These are phyloP conservation scores for Trichacis sp. DNA, from an alignment of 2,888 invertebrate genomes.

Conservation along the genomic window DNA sequence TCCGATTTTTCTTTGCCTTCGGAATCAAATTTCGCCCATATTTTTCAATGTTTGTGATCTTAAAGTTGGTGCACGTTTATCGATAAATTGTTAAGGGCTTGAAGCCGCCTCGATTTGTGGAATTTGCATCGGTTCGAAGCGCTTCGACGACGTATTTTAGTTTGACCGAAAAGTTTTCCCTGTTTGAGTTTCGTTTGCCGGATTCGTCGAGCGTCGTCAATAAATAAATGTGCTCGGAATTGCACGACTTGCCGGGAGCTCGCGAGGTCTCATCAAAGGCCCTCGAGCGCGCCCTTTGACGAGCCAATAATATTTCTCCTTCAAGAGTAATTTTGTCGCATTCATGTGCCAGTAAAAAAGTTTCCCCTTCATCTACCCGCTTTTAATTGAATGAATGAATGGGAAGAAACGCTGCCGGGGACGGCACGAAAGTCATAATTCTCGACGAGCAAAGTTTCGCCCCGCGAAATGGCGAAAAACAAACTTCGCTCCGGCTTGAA, in stretches of 20 bases:
- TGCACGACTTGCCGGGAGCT: too few relatives aligned
- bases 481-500: too few relatives aligned
- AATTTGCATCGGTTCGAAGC: conserved; percentile 1
- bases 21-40: too few relatives aligned
- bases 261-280: background rate
- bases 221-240: background rate
- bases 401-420: background rate
- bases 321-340: background rate
- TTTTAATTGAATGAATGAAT: background rate
- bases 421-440: background rate
- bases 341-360: background rate
- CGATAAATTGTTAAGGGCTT: background rate
- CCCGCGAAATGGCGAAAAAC: too few relatives aligned
- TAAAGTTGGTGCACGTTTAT: background rate
- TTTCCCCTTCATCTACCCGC: background rate
- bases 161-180: background rate
- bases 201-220: background rate
- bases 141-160: background rate
- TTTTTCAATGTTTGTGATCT: too few relatives aligned
- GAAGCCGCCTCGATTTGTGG: background rate
- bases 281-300: background rate
- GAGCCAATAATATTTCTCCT: background rate
- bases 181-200: background rate
- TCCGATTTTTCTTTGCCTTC: too few relatives aligned
- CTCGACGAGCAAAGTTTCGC: background rate